Percentiles rank a stretch among this genome's conserved stretches.
Evolutionary conservation across 2,113 vertebrate species (phyloP).

Genomic region (Hippocampus abdominalis): DNA sequence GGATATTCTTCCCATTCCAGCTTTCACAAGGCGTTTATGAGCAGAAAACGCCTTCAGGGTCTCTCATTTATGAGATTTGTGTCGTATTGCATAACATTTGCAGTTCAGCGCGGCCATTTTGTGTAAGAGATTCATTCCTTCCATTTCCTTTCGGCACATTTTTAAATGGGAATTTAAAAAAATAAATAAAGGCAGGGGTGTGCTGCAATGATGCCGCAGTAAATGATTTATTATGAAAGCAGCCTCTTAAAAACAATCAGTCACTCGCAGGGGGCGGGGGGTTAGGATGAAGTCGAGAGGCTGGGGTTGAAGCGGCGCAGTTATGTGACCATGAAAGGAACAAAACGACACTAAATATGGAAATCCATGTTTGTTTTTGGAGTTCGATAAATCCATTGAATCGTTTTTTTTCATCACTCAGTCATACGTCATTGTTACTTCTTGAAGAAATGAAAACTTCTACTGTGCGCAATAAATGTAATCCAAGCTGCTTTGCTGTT

Average conservation of each 20-base stretch:
- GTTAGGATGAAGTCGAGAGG: not conserved
- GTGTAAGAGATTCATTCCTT: not conserved
- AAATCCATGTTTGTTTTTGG: not conserved
- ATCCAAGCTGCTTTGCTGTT: not conserved
- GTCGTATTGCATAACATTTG: slow-evolving; percentile 29
- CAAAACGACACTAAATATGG: not conserved
- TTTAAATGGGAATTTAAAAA: not conserved
- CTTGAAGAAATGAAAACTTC: not conserved
- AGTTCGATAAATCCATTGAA: not conserved
- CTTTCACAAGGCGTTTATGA: slow-evolving; percentile 14
- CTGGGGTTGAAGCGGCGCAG: not conserved
- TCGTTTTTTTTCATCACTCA: not conserved
- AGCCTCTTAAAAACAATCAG: not conserved
- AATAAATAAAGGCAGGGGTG: not conserved
- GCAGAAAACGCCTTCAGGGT: not conserved
- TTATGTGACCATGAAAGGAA: not conserved
- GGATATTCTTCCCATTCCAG: slow-evolving; percentile 15
- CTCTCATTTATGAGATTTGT: slow-evolving; percentile 12
- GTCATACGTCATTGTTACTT: not conserved
- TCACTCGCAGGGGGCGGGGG: not conserved
- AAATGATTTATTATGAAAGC: not conserved
- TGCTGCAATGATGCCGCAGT: not conserved
- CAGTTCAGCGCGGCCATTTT: slow-evolving; percentile 4
- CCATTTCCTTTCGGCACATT: not conserved
- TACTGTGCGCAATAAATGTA: not conserved